Base-by-base conservation (phyloP, 2,113 vertebrate species). In the Gadus chalcogrammus region DNA sequence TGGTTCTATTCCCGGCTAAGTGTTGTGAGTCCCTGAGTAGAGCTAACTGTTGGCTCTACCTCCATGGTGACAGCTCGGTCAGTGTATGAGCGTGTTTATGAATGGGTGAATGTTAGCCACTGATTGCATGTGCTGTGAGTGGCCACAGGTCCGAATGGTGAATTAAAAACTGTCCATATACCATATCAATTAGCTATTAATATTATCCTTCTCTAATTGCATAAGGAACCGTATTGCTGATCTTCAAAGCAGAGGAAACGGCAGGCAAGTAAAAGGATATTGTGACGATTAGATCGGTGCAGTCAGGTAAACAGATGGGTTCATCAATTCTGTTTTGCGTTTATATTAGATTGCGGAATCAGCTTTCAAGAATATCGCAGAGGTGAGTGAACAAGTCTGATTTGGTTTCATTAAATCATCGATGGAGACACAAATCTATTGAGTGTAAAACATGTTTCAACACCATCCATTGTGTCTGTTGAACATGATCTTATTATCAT, bases 311-410 rank as follows among this genome's bases (percentile, higher is more conserved):
- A 53, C 5, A 61, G 0, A 31, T 38, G 28, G 4, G 31, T 35
- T 35, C 4, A 35, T 35, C 6, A 35, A 35, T n/a, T 2, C 17
- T 3, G 2, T 70, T 65, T 62, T 62, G 0, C 22, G 6, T 64
- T 5, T 18, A 69, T 13, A 16, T 75, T 73, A 91, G 89, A 52
- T 4, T 86, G 69, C 89, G 80, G 80, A 87, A 82, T 75, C 80
- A 84, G 4, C 52, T 91, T 15, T 90, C 88, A 63, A 86, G 89
- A 62, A 0, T 90, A 60, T 87, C 89, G 48, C 83, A 71, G 59
- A 90, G 90, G 89, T 90, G 64, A 85, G 69, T 31, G 48, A 59
- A 27, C 18, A 59, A 59, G 31, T 35, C 58, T 59, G 17, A n/a
- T 17, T 18, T 59, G 3, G 17, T 7, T 59, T 59, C 58, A 17